phyloP scores from a whole-genome alignment of 2,888 invertebrate species.

The Drosophila infuscata region DNA sequence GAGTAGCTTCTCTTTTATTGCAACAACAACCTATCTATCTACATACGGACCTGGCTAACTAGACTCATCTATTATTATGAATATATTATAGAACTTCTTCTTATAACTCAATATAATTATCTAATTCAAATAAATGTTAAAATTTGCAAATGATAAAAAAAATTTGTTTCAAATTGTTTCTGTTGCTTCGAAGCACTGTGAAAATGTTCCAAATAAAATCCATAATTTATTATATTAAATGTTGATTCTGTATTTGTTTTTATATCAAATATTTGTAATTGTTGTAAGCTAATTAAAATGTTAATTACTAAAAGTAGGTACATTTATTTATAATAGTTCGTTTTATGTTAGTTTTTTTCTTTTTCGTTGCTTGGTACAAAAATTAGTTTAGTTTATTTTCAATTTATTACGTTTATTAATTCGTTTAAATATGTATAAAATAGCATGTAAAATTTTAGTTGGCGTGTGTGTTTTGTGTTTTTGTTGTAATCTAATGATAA shows the following conservation, averaged over 20 bases:
- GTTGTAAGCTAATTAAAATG: conserved; percentile 50
- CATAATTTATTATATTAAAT: conserved; percentile 35
- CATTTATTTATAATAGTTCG: conserved; percentile 34
- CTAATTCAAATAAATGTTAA: background rate
- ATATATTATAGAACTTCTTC: background rate
- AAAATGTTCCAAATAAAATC: background rate
- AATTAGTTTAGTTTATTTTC: conserved; percentile 47
- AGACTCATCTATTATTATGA: background rate
- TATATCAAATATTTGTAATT: conserved; percentile 27
- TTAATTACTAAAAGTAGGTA: conserved; percentile 60
- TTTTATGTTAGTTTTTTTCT: conserved; percentile 24
- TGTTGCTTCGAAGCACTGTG: background rate
- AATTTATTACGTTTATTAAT: conserved; percentile 31
- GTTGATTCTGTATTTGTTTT: conserved; percentile 41
- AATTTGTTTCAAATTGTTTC: background rate
- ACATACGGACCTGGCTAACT: no score
- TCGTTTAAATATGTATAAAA: conserved; percentile 63
- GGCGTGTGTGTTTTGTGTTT: conserved; percentile 44
- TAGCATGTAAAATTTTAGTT: conserved; percentile 67
- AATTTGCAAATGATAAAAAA: background rate
- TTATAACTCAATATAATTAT: background rate
- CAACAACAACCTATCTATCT: background rate
- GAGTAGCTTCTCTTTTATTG: background rate
- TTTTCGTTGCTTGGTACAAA: conserved; percentile 69
- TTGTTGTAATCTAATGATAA: conserved; percentile 44